Evolutionary conservation across 1,140 invertebrate genomes (phyloP).

Genomic region (Cotesia typhae): DNA sequence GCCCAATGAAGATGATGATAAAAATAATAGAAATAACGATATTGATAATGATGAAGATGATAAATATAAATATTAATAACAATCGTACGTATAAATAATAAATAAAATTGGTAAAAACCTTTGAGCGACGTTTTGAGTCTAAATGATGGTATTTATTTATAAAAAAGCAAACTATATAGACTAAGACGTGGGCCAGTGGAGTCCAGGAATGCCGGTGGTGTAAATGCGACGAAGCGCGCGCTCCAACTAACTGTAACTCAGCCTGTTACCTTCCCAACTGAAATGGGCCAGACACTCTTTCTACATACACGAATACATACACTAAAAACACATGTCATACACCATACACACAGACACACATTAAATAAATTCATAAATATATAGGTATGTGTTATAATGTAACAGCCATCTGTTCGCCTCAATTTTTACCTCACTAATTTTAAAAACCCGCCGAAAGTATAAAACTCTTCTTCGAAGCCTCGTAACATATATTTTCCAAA

Average conservation of each 20-base stretch:
- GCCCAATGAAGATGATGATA: too few relatives aligned
- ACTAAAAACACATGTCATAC: background rate
- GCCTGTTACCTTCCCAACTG: conserved; percentile 47
- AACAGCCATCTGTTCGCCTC: too few relatives aligned
- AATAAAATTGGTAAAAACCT: background rate
- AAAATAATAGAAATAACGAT: too few relatives aligned
- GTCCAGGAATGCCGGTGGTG: conserved; percentile 24
- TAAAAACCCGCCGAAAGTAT: background rate
- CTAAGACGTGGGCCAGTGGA: conserved; percentile 23
- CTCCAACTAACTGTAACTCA: conserved; percentile 53
- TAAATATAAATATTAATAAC: too few relatives aligned
- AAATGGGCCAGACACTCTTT: conserved; percentile 40
- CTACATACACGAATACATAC: conserved; percentile 18
- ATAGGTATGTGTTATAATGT: background rate
- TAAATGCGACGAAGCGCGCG: conserved; percentile 33
- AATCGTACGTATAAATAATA: too few relatives aligned
- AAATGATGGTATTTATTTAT: too few relatives aligned
- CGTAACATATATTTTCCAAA: background rate
- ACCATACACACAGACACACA: background rate
- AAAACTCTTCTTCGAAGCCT: background rate
- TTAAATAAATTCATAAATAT: background rate
- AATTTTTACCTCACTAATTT: conserved; percentile 1
- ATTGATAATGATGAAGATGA: too few relatives aligned
- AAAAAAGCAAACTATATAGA: too few relatives aligned
- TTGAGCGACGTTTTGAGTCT: background rate